Percentiles rank a stretch among this genome's conserved stretches.
Conservation (phyloP, 2,113 vertebrate species). For the Thalassarche chlororhynchos region DNA sequence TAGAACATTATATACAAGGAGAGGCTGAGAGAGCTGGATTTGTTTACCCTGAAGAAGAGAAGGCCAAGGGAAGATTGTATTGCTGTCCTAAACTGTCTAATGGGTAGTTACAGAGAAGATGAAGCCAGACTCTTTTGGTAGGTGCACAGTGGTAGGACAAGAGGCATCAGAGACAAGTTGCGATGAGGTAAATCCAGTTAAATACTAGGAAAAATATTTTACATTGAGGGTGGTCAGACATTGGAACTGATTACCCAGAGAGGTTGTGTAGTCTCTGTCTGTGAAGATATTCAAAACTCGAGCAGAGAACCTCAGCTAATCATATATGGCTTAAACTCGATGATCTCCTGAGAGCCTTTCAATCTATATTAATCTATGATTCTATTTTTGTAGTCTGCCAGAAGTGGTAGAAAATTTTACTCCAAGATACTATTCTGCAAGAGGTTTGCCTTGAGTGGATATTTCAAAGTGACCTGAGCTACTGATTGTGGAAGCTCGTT, state of each 20-base stretch:
- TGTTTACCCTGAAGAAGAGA: not conserved
- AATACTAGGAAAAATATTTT: not conserved
- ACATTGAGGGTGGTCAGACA: not conserved
- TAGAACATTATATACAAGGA: not conserved
- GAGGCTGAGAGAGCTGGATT: not conserved
- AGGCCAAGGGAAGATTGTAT: not conserved
- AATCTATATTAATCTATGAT: not conserved
- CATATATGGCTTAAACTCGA: not conserved
- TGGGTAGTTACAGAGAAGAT: not conserved
- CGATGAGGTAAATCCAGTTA: not conserved
- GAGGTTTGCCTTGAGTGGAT: not conserved
- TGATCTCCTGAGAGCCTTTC: not conserved
- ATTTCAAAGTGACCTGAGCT: not conserved
- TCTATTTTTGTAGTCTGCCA: not conserved
- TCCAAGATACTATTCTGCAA: not conserved
- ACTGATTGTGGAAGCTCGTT: not conserved
- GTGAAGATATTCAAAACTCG: not conserved
- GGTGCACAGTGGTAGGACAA: not conserved
- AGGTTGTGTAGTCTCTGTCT: not conserved
- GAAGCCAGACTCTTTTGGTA: not conserved
- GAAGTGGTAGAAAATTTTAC: not conserved
- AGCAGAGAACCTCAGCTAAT: not conserved
- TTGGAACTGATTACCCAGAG: not conserved
- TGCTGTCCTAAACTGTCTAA: not conserved
- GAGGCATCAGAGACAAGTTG: not conserved